Conservation (phyloP, 2,888 invertebrate genomes). For the Chrysopilus asiliformis region DNA sequence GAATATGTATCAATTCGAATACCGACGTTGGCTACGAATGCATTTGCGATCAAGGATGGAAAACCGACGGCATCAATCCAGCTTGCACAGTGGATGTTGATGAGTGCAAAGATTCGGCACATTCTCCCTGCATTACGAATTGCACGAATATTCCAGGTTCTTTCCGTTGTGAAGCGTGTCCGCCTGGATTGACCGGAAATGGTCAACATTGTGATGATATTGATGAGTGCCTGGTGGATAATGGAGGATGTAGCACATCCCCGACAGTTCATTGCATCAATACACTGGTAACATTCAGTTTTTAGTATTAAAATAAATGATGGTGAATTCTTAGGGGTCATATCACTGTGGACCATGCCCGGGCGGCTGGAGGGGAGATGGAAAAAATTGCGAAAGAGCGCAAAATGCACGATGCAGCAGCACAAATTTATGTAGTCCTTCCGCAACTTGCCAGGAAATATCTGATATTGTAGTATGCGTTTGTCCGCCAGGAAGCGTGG, state of each 20-base stretch:
- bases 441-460: constrained; percentile 65
- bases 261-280: constrained; percentile 81
- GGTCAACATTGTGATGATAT: constrained; percentile 77
- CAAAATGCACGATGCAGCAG: constrained; percentile 23
- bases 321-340: constrained; percentile 48
- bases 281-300: constrained; percentile 43
- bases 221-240: constrained; percentile 70
- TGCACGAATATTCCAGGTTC: constrained; percentile 85
- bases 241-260: constrained; percentile 76
- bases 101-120: constrained; percentile 58
- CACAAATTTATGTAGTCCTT: constrained; percentile 55
- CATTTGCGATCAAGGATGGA: constrained; percentile 83
- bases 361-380: constrained; percentile 74
- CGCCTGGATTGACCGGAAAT: constrained; percentile 74
- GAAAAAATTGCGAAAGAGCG: constrained; percentile 45
- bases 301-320: not conserved
- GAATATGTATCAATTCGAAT: constrained; percentile 60
- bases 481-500: constrained; percentile 68
- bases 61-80: constrained; percentile 42
- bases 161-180: constrained; percentile 79
- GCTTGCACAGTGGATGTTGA: constrained; percentile 75
- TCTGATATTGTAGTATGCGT: constrained; percentile 53
- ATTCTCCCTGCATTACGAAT: constrained; percentile 66
- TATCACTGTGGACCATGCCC: constrained; percentile 80
- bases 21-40: constrained; percentile 56